Evolutionary conservation across 2,113 vertebrate species (phyloP), one percentile per base, ranked within the genome.

Genomic region (Cottus gobio): DNA sequence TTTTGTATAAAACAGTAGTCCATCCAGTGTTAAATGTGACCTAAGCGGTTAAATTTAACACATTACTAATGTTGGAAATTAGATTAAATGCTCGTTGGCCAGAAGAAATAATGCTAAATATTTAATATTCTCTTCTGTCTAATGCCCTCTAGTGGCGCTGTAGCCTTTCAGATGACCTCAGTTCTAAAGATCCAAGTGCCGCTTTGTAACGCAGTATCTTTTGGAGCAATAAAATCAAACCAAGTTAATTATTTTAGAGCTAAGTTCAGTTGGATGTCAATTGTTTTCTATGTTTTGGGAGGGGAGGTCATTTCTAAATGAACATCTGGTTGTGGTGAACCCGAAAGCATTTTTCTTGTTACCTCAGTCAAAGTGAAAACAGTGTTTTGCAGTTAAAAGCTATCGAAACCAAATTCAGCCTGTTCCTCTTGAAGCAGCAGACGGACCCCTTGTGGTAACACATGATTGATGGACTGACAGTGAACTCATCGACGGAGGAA

Each of bases 341-440:
- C 64, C 56, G 71, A 75, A 16, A 5, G 18, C 28, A 7, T 57
- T 10, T 64, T 85, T 44, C 48, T 69, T 12, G 7, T 82, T 90
- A 89, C 89, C 84, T 91, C 90, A 84, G 69, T 85, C 58, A 69
- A 77, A 72, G 65, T 67, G 30, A 77, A 75, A 80, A 64, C 77
- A 75, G 64, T 57, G 72, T 74, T 44, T 71, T 26, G 4, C 69
- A 73, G 42, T 67, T 75, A 72, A 64, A 83, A 66, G 83, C 84
- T 88, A 77, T 66, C 54, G 6, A 84, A 84, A 88, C 85, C 86
- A 90, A 88, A 89, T 36, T 26, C 28, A 58, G 68, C 74, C 77
- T 61, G 81, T 84, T 70, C 69, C 50, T 66, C 37, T 68, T 15
- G 22, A 78, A 78, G 82, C 70, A 75, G 82, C 71, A 80, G 75